Evolutionary conservation across 2,113 vertebrate species (phyloP).

Genomic region (Gila orcuttii): DNA sequence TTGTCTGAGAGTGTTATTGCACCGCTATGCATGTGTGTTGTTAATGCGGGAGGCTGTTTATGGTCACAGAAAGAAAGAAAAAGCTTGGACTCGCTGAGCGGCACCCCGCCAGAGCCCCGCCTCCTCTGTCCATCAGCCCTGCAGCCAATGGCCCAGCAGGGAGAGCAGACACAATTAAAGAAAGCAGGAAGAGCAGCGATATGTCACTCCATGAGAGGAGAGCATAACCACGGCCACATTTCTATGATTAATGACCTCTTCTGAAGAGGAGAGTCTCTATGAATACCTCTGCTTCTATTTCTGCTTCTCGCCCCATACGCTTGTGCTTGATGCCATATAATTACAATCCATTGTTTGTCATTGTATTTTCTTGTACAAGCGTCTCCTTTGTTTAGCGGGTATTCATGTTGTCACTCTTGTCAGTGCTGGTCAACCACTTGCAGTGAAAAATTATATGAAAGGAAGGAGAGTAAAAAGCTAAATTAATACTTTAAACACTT

Average conservation of each 20-base stretch:
- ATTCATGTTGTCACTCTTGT: constrained; percentile 53
- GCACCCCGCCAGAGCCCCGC: constrained; percentile 63
- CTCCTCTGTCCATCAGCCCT: constrained; percentile 61
- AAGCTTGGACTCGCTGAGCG: constrained; percentile 59
- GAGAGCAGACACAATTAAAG: constrained; percentile 47
- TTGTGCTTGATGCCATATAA: constrained; percentile 58
- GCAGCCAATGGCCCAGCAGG: constrained; percentile 66
- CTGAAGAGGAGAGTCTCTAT: constrained; percentile 52
- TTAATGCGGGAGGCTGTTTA: constrained; percentile 34
- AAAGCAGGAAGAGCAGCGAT: constrained; percentile 58
- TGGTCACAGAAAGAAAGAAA: constrained; percentile 62
- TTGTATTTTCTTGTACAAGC: constrained; percentile 47
- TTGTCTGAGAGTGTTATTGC: constrained; percentile 64
- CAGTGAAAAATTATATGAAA: constrained; percentile 29
- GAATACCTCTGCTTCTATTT: constrained; percentile 55
- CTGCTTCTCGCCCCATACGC: constrained; percentile 51
- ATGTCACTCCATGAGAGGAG: constrained; percentile 55
- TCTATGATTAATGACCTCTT: constrained; percentile 63
- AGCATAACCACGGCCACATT: constrained; percentile 56
- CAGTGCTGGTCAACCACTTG: constrained; percentile 23
- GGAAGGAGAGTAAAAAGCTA: constrained; percentile 9
- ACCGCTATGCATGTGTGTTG: constrained; percentile 34
- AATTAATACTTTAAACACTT: neutral
- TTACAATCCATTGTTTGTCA: constrained; percentile 58
- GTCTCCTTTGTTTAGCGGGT: constrained; percentile 55